These are phyloP conservation scores for Myotis lucifugus DNA, from an alignment of 2,113 vertebrate species.

Conservation along the genomic window DNA sequence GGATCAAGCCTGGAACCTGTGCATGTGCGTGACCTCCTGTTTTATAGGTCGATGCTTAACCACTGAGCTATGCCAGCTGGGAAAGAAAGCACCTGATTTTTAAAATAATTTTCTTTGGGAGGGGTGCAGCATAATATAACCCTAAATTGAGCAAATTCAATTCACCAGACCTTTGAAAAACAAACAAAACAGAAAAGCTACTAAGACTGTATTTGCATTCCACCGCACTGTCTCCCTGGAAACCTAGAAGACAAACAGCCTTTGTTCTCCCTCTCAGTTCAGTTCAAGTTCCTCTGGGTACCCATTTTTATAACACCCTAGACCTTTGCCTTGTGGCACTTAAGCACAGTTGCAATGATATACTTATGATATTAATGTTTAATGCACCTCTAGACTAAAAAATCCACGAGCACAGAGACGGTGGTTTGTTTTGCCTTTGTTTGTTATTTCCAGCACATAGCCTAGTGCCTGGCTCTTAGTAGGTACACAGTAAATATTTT, in stretches of 20 bases:
- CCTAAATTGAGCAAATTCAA: constrained; percentile 31
- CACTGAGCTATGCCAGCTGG: no score
- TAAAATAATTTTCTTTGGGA: background rate
- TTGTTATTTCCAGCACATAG: background rate
- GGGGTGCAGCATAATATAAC: background rate
- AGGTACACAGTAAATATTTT: background rate
- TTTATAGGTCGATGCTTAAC: no score
- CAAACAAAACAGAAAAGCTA: constrained; percentile 8
- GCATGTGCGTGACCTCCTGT: no score
- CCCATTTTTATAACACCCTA: background rate
- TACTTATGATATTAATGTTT: background rate
- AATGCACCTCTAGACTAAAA: background rate
- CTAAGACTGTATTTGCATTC: background rate
- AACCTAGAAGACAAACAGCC: background rate
- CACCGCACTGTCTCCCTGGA: background rate
- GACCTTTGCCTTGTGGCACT: background rate
- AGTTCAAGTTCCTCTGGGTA: background rate
- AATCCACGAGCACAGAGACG: background rate
- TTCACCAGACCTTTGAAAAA: background rate
- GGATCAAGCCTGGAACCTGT: no score
- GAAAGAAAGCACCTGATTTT: background rate
- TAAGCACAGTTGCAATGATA: background rate
- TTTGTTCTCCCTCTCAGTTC: background rate
- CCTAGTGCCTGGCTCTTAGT: background rate
- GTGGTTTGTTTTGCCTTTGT: background rate